Conservation (phyloP, 1,140 invertebrate genomes). For the Plectus sambesii region DNA sequence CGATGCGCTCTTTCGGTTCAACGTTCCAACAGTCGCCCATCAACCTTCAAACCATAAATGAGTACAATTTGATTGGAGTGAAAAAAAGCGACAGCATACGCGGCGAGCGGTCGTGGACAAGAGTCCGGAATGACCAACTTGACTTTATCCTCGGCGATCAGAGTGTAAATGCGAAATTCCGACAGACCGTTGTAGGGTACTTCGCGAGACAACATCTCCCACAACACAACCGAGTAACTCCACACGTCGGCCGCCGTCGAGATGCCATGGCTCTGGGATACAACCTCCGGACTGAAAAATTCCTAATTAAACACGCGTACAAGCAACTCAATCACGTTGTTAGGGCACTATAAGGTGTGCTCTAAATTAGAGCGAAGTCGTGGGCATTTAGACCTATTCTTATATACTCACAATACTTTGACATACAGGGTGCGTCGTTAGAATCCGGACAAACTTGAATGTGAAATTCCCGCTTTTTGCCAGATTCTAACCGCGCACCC, state of each 20-base stretch:
- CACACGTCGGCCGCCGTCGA: conserved; percentile 40
- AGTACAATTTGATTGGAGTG: background rate
- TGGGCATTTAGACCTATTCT: too few relatives aligned
- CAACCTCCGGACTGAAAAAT: conserved; percentile 34
- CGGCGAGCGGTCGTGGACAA: conserved; percentile 27
- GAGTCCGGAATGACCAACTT: conserved; percentile 33
- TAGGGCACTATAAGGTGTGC: too few relatives aligned
- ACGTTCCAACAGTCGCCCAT: conserved; percentile 31
- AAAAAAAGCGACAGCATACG: conserved; percentile 20
- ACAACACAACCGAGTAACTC: conserved; percentile 34
- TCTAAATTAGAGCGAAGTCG: too few relatives aligned
- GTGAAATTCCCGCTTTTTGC: conserved; percentile 5
- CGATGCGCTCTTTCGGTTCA: conserved; percentile 29
- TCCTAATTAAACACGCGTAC: background rate
- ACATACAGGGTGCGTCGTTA: too few relatives aligned
- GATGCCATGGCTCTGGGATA: conserved; percentile 34
- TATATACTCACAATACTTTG: too few relatives aligned
- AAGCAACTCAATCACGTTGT: too few relatives aligned
- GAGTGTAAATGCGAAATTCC: conserved; percentile 38
- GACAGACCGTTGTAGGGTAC: conserved; percentile 37
- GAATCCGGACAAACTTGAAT: too few relatives aligned
- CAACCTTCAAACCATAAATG: conserved; percentile 20
- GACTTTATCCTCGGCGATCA: conserved; percentile 25
- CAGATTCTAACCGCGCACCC: too few relatives aligned
- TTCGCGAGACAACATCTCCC: conserved; percentile 37